Percentiles rank a stretch among this genome's conserved stretches.
Conservation (phyloP, 1,140 invertebrate genomes). For the Procambarus virginalis region DNA sequence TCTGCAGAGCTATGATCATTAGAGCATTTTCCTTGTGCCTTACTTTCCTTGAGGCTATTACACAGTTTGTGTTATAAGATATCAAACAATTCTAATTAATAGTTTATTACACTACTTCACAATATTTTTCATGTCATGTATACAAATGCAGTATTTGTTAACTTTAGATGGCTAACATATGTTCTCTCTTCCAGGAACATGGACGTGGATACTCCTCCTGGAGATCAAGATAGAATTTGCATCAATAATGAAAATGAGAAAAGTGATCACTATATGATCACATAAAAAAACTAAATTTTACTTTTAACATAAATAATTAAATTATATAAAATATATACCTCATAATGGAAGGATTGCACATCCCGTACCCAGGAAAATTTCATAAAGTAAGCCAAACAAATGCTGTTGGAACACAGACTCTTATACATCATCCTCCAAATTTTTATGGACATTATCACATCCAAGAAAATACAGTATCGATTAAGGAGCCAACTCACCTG, state of each 20-base stretch:
- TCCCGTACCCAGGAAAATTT: slow-evolving; percentile 52
- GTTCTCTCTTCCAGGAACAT: slow-evolving; percentile 40
- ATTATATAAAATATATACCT: not conserved
- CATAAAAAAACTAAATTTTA: slow-evolving; percentile 5
- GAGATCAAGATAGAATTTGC: slow-evolving; percentile 38
- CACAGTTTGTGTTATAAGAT: too few species aligned
- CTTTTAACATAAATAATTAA: not conserved
- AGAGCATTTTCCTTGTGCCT: too few species aligned
- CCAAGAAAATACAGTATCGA: not conserved
- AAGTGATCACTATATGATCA: slow-evolving; percentile 17
- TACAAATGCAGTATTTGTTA: too few species aligned
- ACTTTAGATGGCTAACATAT: slow-evolving; percentile 17
- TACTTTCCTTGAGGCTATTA: too few species aligned
- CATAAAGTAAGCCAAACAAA: slow-evolving; percentile 34
- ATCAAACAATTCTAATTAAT: too few species aligned
- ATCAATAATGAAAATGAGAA: slow-evolving; percentile 19
- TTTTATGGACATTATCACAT: slow-evolving; percentile 27
- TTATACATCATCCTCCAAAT: slow-evolving; percentile 30
- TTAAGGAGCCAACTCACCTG: slow-evolving; percentile 1
- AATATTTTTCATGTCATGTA: too few species aligned
- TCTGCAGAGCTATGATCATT: too few species aligned
- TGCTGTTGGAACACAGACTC: slow-evolving; percentile 31
- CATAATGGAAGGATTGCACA: slow-evolving; percentile 52
- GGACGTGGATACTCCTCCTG: slow-evolving; percentile 16
- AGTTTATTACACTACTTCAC: too few species aligned